These are phyloP conservation scores for Pocillopora grandis DNA, from an alignment of 92 coral and sea anemone species.

Conservation along the genomic window DNA sequence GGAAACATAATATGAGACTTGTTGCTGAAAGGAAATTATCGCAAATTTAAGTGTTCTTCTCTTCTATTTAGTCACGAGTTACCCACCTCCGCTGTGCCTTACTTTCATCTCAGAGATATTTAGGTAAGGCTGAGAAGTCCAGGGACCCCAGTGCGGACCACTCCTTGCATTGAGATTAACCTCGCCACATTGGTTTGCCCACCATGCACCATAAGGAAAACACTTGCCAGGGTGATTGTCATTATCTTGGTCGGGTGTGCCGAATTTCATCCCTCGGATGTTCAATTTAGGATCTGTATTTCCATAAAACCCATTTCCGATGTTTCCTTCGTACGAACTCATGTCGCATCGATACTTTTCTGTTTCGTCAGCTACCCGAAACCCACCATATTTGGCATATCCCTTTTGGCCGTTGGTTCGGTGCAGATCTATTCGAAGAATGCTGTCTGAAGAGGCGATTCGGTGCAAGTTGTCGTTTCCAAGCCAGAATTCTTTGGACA, in stretches of 20 bases:
- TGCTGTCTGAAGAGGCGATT: not conserved
- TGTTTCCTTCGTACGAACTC: constrained; percentile 36
- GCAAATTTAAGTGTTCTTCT: not conserved
- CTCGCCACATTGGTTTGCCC: too few species aligned
- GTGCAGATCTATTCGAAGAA: not conserved
- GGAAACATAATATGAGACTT: not conserved
- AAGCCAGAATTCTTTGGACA: constrained; percentile 20
- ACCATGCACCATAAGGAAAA: not conserved
- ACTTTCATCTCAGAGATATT: too few species aligned
- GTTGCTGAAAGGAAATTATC: too few species aligned
- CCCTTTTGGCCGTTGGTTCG: not conserved
- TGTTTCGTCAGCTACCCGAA: constrained; percentile 26
- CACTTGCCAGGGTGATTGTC: constrained; percentile 17
- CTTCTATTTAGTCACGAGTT: not conserved
- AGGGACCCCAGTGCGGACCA: too few species aligned
- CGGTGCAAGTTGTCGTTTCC: constrained; percentile 26
- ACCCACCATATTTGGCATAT: constrained; percentile 20
- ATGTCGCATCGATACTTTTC: constrained; percentile 40
- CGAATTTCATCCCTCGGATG: constrained; percentile 13
- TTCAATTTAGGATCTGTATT: constrained; percentile 6
- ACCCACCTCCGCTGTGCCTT: not conserved
- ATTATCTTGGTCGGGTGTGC: constrained; percentile 34
- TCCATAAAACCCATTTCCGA: constrained; percentile 36
- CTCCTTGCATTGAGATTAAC: too few species aligned
- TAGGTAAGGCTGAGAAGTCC: too few species aligned